A percentile compares a stretch with the other conserved stretches of the same genome.
Evolutionary conservation across 2,888 invertebrate genomes (phyloP).

Genomic region (Papilio demoleus): DNA sequence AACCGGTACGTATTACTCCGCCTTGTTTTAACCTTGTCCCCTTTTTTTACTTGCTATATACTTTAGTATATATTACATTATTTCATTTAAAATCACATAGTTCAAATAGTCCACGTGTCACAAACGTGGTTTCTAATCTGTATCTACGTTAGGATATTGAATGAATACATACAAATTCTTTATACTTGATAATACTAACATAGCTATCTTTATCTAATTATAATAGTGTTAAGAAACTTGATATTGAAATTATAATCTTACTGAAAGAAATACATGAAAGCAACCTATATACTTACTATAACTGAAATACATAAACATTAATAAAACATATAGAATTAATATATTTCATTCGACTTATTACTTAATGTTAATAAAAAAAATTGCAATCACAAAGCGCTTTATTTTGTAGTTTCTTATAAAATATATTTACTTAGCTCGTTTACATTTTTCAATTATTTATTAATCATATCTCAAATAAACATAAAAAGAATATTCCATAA

Average conservation of each 20-base stretch:
- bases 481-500: neutral
- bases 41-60: conserved; percentile 37
- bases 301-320: neutral
- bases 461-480: no score
- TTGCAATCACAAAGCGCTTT: no score
- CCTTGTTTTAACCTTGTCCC: conserved; percentile 41
- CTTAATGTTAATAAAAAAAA: no score
- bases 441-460: no score
- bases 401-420: no score
- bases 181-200: conserved; percentile 4
- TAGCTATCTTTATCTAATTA: neutral
- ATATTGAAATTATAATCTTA: no score
- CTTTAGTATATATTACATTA: conserved; percentile 29
- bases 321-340: neutral
- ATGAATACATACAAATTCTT: conserved; percentile 39
- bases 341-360: neutral
- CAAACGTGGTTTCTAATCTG: conserved; percentile 23
- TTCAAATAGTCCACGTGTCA: conserved; percentile 37
- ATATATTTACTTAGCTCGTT: no score
- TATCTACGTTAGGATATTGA: conserved; percentile 19
- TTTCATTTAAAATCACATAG: no score
- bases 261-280: neutral
- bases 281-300: neutral
- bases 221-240: neutral
- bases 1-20: conserved; percentile 47